Evolutionary conservation across 2,888 invertebrate species (phyloP).

Genomic region (Noctuana brunneofusca): DNA sequence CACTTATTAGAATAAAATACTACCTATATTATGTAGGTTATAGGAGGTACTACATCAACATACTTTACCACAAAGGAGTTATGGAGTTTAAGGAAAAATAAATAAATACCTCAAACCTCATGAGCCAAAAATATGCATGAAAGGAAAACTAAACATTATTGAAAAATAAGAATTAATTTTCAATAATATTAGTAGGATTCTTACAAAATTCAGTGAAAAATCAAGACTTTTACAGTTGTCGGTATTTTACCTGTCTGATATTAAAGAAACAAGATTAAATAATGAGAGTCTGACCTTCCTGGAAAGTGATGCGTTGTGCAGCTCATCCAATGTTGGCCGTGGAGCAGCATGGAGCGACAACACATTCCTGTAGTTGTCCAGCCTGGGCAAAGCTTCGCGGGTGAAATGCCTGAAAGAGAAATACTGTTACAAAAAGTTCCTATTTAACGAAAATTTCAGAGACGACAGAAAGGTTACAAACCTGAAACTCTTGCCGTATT

Average conservation of each 20-base stretch:
- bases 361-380: slow-evolving; percentile 95
- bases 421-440: background rate
- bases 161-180: no score
- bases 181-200: no score
- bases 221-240: background rate
- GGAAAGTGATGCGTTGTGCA: slow-evolving; percentile 91
- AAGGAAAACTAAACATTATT: no score
- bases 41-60: no score
- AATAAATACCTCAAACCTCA: no score
- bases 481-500: slow-evolving; percentile 91
- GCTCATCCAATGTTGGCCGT: slow-evolving; percentile 93
- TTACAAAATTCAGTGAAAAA: no score
- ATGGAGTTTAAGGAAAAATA: no score
- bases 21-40: no score
- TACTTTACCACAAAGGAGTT: no score
- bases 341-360: slow-evolving; percentile 94
- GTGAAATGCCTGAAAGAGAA: slow-evolving; percentile 87
- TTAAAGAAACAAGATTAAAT: background rate
- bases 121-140: no score
- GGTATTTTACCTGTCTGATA: background rate
- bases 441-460: background rate
- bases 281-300: slow-evolving; percentile 85
- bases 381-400: slow-evolving; percentile 91
- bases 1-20: no score
- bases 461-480: slow-evolving; percentile 49